Evolutionary conservation across 2,797 vertebrate genomes (phyloP).

Genomic region (Mormyrops attenuatus): DNA sequence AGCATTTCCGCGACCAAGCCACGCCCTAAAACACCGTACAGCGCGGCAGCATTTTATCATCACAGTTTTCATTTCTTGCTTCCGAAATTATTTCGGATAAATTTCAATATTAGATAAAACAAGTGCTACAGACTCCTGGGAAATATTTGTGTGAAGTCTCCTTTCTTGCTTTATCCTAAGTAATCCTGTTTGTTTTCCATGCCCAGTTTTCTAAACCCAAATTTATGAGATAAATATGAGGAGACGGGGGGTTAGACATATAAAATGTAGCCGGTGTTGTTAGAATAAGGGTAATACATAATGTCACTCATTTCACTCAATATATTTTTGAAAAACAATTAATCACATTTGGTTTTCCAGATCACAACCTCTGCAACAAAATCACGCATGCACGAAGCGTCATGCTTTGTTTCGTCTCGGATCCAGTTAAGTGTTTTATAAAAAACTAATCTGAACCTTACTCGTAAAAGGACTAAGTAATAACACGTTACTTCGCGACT

Average conservation of each 20-base stretch:
- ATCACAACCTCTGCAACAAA: not conserved
- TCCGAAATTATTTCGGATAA: not conserved
- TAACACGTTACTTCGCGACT: not conserved
- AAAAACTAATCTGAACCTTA: not conserved
- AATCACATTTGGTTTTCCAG: not conserved
- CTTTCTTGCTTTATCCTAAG: not conserved
- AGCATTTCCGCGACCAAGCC: not conserved
- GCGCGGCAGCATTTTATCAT: not conserved
- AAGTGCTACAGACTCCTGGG: not conserved
- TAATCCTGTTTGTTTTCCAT: not conserved
- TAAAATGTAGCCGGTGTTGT: not conserved
- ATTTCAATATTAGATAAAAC: not conserved
- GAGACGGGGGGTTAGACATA: not conserved
- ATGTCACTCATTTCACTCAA: not conserved
- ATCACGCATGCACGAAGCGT: not conserved
- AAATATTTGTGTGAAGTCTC: not conserved
- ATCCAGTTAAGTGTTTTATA: not conserved
- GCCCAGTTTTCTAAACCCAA: not conserved
- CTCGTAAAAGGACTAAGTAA: not conserved
- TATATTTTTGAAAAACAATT: not conserved
- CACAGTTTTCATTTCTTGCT: not conserved
- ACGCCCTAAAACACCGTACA: not conserved
- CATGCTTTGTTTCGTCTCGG: not conserved
- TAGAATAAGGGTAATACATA: not conserved
- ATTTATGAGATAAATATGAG: not conserved